phyloP scores from a whole-genome alignment of 2,888 invertebrate genomes.

The Patella ulyssiponensis region DNA sequence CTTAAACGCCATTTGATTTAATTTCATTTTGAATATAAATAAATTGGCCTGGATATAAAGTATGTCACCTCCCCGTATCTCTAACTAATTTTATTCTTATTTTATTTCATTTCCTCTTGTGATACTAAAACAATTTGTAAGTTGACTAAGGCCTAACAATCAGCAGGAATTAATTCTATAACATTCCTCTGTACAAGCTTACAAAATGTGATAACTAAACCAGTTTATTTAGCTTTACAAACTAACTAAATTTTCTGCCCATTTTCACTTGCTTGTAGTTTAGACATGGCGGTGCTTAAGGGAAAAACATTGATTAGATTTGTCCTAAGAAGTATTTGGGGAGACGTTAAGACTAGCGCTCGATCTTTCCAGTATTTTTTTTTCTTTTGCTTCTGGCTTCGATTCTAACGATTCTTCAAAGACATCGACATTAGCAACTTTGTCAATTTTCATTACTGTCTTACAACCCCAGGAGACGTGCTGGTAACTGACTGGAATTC shows the following conservation, averaged over 20 bases:
- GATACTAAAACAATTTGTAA: slow-evolving; percentile 67
- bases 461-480: slow-evolving; percentile 44
- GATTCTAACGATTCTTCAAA: slow-evolving; percentile 38
- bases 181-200: not conserved
- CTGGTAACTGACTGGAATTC: slow-evolving; percentile 34
- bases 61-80: slow-evolving; percentile 24
- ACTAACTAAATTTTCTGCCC: slow-evolving; percentile 1
- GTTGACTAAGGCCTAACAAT: slow-evolving; percentile 26
- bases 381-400: not conserved
- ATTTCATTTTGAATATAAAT: too few relatives aligned
- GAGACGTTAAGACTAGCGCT: not conserved
- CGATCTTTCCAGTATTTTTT: not conserved
- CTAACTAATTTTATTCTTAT: slow-evolving; percentile 50
- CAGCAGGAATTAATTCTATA: not conserved
- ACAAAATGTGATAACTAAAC: not conserved
- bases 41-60: not conserved
- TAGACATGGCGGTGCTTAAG: not conserved
- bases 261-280: not conserved
- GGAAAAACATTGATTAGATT: not conserved
- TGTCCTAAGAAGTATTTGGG: slow-evolving; percentile 6
- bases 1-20: too few relatives aligned
- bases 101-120: slow-evolving; percentile 41
- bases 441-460: slow-evolving; percentile 58
- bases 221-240: not conserved
- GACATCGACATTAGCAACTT: slow-evolving; percentile 58